phyloP scores from a whole-genome alignment of 2,797 vertebrate species.

The Micrastur ruficollis region DNA sequence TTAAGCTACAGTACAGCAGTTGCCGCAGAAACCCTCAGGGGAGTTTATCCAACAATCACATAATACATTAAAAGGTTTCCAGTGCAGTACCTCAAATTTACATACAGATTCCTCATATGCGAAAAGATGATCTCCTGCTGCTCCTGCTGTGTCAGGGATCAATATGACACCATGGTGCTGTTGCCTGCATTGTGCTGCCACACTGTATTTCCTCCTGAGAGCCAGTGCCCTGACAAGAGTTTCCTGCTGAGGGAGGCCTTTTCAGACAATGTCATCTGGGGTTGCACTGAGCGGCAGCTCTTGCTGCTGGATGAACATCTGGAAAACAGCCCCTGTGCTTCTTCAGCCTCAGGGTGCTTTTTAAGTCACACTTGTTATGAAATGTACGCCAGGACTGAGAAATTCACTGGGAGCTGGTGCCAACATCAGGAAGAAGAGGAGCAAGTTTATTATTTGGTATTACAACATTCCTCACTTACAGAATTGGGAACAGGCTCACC shows the following conservation, averaged over 20 bases:
- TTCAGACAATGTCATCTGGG: not conserved
- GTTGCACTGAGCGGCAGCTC: not conserved
- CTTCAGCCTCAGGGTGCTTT: not conserved
- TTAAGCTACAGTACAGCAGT: not conserved
- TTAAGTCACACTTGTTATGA: not conserved
- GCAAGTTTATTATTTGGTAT: not conserved
- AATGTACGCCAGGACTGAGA: not conserved
- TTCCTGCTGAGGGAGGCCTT: not conserved
- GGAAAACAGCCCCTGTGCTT: not conserved
- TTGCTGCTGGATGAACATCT: not conserved
- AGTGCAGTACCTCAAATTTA: not conserved
- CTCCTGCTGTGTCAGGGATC: slow-evolving; percentile 15
- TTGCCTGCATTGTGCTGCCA: not conserved
- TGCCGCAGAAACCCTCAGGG: not conserved
- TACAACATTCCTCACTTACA: not conserved
- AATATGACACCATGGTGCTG: not conserved
- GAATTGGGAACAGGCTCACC: not conserved
- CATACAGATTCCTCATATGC: not conserved
- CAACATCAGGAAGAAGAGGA: not conserved
- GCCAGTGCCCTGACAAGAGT: not conserved
- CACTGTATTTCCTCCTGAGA: not conserved
- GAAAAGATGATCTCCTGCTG: not conserved
- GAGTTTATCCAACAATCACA: not conserved
- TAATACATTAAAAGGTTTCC: not conserved
- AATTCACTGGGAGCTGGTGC: not conserved